A percentile compares a stretch with the other conserved stretches of the same genome.
phyloP scores from a whole-genome alignment of 2,888 invertebrate species.

The Sicus ferrugineus region DNA sequence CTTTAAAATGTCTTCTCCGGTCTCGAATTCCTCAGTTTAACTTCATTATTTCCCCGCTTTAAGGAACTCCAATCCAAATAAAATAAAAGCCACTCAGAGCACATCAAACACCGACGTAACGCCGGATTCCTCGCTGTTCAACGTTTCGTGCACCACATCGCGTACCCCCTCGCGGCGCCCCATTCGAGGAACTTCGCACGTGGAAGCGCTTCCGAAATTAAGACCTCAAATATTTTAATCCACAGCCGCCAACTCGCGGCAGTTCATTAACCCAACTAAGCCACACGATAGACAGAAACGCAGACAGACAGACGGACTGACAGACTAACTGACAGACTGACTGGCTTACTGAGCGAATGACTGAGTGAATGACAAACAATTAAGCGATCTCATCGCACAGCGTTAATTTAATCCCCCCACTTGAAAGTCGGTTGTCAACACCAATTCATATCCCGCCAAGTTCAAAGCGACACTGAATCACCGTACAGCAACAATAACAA shows the following conservation, averaged over 20 bases:
- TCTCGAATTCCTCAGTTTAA: too few species aligned
- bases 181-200: neutral
- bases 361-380: constrained; percentile 24
- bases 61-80: too few species aligned
- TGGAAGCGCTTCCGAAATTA: neutral
- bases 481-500: constrained; percentile 3
- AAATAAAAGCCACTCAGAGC: too few species aligned
- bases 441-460: constrained; percentile 30
- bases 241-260: neutral
- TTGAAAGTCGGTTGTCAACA: constrained; percentile 34
- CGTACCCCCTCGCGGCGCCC: neutral
- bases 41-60: too few species aligned
- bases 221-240: constrained; percentile 19
- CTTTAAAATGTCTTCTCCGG: too few species aligned
- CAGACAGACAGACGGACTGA: too few species aligned
- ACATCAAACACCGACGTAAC: too few species aligned
- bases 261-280: constrained; percentile 4
- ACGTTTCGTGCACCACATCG: too few species aligned
- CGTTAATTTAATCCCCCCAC: constrained; percentile 27
- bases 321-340: constrained; percentile 1
- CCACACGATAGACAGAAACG: too few species aligned
- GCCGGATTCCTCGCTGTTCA: too few species aligned
- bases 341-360: neutral
- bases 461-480: constrained; percentile 25
- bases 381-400: constrained; percentile 19